Percentiles rank a stretch among this genome's conserved stretches.
Conservation (phyloP, 2,797 vertebrate species). For the Pygocentrus nattereri region DNA sequence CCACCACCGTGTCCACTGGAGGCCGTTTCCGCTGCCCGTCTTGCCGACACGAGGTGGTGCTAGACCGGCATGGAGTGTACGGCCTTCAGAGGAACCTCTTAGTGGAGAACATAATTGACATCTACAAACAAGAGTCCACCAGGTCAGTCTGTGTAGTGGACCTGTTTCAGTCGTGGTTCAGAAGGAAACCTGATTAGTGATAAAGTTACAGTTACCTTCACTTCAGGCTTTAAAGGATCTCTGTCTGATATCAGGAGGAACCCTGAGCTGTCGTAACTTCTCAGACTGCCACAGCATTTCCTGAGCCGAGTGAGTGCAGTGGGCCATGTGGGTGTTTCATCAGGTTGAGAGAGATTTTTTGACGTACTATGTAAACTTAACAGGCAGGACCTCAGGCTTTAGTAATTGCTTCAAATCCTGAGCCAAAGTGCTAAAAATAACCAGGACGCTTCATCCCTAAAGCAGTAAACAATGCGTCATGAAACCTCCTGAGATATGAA, state of each 20-base stretch:
- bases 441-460: conserved; percentile 50
- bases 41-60: conserved; percentile 89
- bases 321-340: conserved; percentile 17
- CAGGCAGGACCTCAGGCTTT: conserved; percentile 33
- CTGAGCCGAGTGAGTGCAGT: neutral
- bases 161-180: neutral
- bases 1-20: conserved; percentile 76
- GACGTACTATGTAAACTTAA: conserved; percentile 37
- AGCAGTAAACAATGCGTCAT: conserved; percentile 47
- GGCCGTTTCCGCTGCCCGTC: conserved; percentile 91
- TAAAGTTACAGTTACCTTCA: neutral
- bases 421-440: conserved; percentile 58
- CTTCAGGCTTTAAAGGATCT: neutral
- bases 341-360: neutral
- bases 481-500: conserved; percentile 21
- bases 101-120: conserved; percentile 94
- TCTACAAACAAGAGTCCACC: conserved; percentile 88
- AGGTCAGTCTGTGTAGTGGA: conserved; percentile 75
- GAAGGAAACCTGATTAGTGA: neutral
- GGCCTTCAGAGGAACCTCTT: conserved; percentile 91
- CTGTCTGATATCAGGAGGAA: neutral
- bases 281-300: neutral
- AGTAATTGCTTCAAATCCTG: conserved; percentile 27
- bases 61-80: conserved; percentile 90
- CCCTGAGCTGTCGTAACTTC: neutral